A percentile compares a stretch with the other conserved stretches of the same genome.
These are phyloP conservation scores for Nemurella pictetii DNA, from an alignment of 2,888 invertebrate genomes.

Conservation along the genomic window DNA sequence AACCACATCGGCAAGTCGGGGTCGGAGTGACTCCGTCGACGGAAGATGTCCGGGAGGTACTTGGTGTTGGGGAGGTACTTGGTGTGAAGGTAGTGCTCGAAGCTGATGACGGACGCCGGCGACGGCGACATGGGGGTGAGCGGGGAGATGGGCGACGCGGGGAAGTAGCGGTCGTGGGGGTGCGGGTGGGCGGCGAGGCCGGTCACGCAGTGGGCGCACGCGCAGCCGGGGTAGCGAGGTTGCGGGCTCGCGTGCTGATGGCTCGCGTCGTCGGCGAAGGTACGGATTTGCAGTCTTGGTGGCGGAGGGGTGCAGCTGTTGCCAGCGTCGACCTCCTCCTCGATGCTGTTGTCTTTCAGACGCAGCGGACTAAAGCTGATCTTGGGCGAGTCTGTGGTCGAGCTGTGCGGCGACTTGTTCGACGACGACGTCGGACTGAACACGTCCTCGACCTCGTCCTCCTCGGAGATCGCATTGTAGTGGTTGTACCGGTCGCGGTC, in stretches of 20 bases:
- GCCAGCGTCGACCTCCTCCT: constrained; percentile 48
- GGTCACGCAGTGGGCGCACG: constrained; percentile 46
- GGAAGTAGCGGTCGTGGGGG: constrained; percentile 54
- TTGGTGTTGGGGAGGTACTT: constrained; percentile 66
- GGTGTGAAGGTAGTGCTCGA: constrained; percentile 65
- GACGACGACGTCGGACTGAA: constrained; percentile 62
- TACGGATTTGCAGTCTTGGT: constrained; percentile 46
- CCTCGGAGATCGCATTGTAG: constrained; percentile 48
- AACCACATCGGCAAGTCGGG: constrained; percentile 64
- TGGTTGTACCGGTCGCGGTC: constrained; percentile 49
- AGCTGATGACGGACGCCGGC: constrained; percentile 61
- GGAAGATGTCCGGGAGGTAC: constrained; percentile 65
- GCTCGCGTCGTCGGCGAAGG: constrained; percentile 48
- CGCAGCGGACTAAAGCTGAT: constrained; percentile 61
- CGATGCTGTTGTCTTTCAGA: constrained; percentile 54
- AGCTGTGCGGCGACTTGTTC: constrained; percentile 59
- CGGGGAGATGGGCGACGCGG: constrained; percentile 62
- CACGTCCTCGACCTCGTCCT: constrained; percentile 62
- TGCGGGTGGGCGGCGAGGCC: constrained; percentile 50
- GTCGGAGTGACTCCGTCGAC: constrained; percentile 67
- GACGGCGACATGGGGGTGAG: constrained; percentile 55
- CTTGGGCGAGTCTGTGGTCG: constrained; percentile 57
- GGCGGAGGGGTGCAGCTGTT: constrained; percentile 42
- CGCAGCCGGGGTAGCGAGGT: constrained; percentile 50
- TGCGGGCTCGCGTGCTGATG: constrained; percentile 42